Evolutionary conservation across 2,113 vertebrate genomes (phyloP), one percentile per base, ranked within the genome.

Genomic region (Ctenodactylus gundi): DNA sequence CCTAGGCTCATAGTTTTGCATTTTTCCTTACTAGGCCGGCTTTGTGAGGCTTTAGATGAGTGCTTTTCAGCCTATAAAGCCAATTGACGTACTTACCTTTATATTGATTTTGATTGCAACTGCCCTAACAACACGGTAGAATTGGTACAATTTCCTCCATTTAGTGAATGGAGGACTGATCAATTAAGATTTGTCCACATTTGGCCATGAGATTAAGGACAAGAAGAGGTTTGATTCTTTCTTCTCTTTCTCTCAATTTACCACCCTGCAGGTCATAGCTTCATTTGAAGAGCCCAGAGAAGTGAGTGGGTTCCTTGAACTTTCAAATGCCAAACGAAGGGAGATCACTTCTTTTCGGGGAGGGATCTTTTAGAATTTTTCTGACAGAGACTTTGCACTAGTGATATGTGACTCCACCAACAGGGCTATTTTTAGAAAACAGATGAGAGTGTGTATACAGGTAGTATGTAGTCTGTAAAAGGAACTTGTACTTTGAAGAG

Each of bases 51-150:
- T 85, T 90, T 15, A 64, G 65, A 53, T 9, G 0, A 36, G 44
- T 25, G 62, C 29, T 87, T 92, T 83, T 84, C 20, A 77, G n/a
- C 21, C 39, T 78, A 34, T 85, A 76, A 83, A 83, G 36, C 81
- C 76, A 75, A 17, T 70, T 65, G 68, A n/a, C 27, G 58, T 73
- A 53, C 53, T 84, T 85, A 31, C 53, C 53, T 93, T 36, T 67
- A 67, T 88, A 72, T 70, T 70, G 73, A 93, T 39, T 94, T 94
- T 87, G 49, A 46, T 92, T 78, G 72, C 85, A 80, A 62, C 13
- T 87, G 13, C 72, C 12, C 49, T 94, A 6, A 49, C 29, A 88
- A 15, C 13, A 14, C 11, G 1, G 3, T 57, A 41, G 44, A 34
- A 51, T 39, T 31, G 34, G 17, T 41, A 21, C 81, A 72, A 57